phyloP scores from a whole-genome alignment of 2,888 invertebrate genomes.

The Drosophila parthenogenetica region DNA sequence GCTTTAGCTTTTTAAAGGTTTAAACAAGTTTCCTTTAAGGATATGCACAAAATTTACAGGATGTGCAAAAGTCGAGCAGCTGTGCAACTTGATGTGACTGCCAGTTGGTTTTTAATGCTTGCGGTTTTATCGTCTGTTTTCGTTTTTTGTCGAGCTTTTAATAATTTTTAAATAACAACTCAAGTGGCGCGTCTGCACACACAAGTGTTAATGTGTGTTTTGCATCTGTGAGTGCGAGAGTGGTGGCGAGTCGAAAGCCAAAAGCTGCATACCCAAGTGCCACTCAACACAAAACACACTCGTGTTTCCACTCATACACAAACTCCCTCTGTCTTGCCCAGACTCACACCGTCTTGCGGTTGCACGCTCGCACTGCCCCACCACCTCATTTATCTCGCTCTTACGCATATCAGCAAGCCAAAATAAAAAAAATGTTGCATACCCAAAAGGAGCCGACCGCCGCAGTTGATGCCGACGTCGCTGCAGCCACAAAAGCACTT shows the following conservation, averaged over 20 bases:
- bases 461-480: conserved; percentile 1
- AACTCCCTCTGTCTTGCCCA: conserved; percentile 7
- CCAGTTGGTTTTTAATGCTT: conserved; percentile 22
- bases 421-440: conserved; percentile 58
- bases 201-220: conserved; percentile 42
- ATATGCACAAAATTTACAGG: no score
- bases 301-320: conserved; percentile 11
- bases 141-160: conserved; percentile 51
- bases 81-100: no score
- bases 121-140: conserved; percentile 28
- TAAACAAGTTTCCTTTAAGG: no score
- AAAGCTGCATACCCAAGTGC: conserved; percentile 60
- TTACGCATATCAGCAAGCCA: conserved; percentile 13
- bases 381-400: conserved; percentile 19
- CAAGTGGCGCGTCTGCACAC: conserved; percentile 58
- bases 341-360: conserved; percentile 13
- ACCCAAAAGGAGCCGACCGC: conserved; percentile 48
- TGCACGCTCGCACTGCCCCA: conserved; percentile 14
- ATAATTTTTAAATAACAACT: conserved; percentile 73
- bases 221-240: conserved; percentile 38
- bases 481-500: conserved; percentile 64
- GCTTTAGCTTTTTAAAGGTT: no score
- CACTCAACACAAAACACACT: conserved; percentile 63
- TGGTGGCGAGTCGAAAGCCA: conserved; percentile 58
- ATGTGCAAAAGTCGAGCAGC: no score